phyloP scores from a whole-genome alignment of 92 coral and sea anemone genomes.

The Palythoa heliodiscus region DNA sequence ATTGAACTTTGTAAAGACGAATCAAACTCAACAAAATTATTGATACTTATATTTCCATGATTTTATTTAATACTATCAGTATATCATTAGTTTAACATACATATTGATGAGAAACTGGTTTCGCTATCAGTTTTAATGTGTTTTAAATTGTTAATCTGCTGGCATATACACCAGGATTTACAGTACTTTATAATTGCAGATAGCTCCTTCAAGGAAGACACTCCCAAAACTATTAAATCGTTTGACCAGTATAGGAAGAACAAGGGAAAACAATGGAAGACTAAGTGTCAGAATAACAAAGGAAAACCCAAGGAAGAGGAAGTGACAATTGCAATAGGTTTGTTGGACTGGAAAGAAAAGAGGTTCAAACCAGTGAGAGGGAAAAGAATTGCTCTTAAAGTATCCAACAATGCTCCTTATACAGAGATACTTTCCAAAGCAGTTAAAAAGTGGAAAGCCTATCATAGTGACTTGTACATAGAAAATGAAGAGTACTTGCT shows the following conservation, averaged over 20 bases:
- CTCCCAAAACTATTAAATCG: neutral
- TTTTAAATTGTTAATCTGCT: no score
- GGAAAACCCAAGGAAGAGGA: slow-evolving; percentile 59
- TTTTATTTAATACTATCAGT: neutral
- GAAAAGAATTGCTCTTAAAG: slow-evolving; percentile 54
- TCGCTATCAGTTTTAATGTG: no score
- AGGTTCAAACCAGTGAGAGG: slow-evolving; percentile 60
- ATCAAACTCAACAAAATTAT: neutral
- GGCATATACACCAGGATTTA: no score
- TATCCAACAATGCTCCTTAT: slow-evolving; percentile 66
- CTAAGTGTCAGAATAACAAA: slow-evolving; percentile 26
- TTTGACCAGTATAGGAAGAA: neutral
- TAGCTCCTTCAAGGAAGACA: neutral
- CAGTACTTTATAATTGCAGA: no score
- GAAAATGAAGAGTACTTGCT: slow-evolving; percentile 57
- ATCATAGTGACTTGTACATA: slow-evolving; percentile 53
- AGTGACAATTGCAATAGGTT: slow-evolving; percentile 56
- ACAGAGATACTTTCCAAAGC: slow-evolving; percentile 43
- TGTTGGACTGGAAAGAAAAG: slow-evolving; percentile 51
- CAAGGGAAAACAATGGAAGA: slow-evolving; percentile 27
- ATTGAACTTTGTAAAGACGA: neutral
- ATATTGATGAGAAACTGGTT: neutral
- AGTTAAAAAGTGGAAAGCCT: slow-evolving; percentile 61
- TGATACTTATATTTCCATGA: neutral
- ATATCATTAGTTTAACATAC: neutral